A percentile compares a stretch with the other conserved stretches of the same genome.
Evolutionary conservation across 2,797 vertebrate genomes (phyloP).

Genomic region (Ptychadena robeensis): DNA sequence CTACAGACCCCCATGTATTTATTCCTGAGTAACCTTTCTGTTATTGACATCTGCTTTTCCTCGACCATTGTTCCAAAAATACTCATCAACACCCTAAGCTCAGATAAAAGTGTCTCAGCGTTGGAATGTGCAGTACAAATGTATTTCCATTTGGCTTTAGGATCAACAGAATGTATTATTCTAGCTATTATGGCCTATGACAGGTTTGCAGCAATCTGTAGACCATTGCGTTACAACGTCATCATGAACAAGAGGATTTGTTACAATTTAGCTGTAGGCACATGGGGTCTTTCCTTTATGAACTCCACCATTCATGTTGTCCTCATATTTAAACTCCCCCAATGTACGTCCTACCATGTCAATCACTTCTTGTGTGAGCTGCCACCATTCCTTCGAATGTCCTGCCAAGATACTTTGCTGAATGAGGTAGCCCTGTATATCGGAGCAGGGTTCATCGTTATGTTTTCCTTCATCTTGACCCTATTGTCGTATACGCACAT

Average conservation of each 20-base stretch:
- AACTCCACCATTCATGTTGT: conserved; percentile 63
- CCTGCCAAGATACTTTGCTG: conserved; percentile 61
- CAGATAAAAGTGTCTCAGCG: neutral
- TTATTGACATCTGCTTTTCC: conserved; percentile 20
- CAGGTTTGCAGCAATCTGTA: conserved; percentile 37
- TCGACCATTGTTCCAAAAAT: conserved; percentile 37
- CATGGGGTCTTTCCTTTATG: conserved; percentile 29
- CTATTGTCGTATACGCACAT: conserved; percentile 60
- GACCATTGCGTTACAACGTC: conserved; percentile 26
- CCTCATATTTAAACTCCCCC: conserved; percentile 60
- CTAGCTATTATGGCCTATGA: conserved; percentile 47
- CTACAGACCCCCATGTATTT: conserved; percentile 45
- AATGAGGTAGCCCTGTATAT: conserved; percentile 63
- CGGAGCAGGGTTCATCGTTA: conserved; percentile 63
- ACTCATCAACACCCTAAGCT: neutral
- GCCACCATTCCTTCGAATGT: conserved; percentile 65
- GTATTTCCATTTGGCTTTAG: conserved; percentile 1
- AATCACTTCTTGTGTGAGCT: conserved; percentile 70
- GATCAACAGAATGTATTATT: conserved; percentile 32
- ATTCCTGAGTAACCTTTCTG: conserved; percentile 37
- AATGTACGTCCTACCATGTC: conserved; percentile 63
- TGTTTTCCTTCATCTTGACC: conserved; percentile 65
- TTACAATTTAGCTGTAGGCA: neutral
- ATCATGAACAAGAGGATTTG: conserved; percentile 28
- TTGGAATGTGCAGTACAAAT: conserved; percentile 19